Percentiles rank a stretch among this genome's conserved stretches.
Evolutionary conservation across 2,113 vertebrate genomes (phyloP).

Genomic region (Nerophis ophidion): DNA sequence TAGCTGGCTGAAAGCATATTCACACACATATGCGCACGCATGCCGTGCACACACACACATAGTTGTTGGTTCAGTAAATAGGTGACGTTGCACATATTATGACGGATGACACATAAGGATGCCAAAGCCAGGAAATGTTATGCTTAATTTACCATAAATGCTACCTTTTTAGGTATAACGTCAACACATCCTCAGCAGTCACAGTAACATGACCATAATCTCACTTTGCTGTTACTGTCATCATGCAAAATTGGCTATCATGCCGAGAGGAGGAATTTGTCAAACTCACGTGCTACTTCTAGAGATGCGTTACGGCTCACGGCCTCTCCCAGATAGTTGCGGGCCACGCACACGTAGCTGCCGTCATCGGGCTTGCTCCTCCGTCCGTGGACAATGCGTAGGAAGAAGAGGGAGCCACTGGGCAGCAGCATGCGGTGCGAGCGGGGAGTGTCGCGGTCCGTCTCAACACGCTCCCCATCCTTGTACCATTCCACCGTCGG

Average conservation of each 20-base stretch:
- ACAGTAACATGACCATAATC: background rate
- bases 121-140: constrained; percentile 51
- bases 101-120: constrained; percentile 46
- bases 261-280: constrained; percentile 16
- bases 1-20: constrained; percentile 49
- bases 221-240: background rate
- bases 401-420: constrained; percentile 91
- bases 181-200: constrained; percentile 19
- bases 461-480: constrained; percentile 90
- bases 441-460: constrained; percentile 86
- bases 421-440: constrained; percentile 95
- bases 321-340: constrained; percentile 93
- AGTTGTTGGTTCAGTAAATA: constrained; percentile 39
- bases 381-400: constrained; percentile 90
- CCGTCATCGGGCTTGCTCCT: constrained; percentile 91
- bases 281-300: constrained; percentile 88
- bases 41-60: constrained; percentile 9
- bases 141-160: constrained; percentile 76
- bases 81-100: constrained; percentile 49
- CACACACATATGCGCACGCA: constrained; percentile 34
- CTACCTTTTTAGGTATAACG: constrained; percentile 49
- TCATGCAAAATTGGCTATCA: constrained; percentile 16
- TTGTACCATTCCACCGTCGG: constrained; percentile 97
- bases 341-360: constrained; percentile 87
- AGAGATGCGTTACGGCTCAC: constrained; percentile 90